Evolutionary conservation across 2,888 invertebrate genomes (phyloP).

Genomic region (Protophormia terraenovae): DNA sequence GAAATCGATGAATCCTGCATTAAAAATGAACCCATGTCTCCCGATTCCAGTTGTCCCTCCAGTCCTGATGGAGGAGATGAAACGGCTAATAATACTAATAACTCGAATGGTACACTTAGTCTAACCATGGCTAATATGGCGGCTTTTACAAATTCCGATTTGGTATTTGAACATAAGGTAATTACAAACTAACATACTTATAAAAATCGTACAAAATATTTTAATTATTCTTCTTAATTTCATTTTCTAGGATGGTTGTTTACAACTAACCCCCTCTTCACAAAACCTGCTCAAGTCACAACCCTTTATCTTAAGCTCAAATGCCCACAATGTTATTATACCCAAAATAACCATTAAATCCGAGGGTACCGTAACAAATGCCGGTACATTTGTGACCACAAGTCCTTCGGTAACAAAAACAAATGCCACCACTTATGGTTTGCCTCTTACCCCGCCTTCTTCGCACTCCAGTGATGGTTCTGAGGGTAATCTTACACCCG

Average conservation of each 20-base stretch:
- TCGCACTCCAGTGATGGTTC: slow-evolving; percentile 91
- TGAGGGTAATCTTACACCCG: slow-evolving; percentile 87
- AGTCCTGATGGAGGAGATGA: slow-evolving; percentile 82
- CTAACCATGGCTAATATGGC: slow-evolving; percentile 80
- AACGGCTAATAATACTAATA: slow-evolving; percentile 60
- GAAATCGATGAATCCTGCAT: slow-evolving; percentile 82
- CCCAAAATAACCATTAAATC: slow-evolving; percentile 89
- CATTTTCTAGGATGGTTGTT: slow-evolving; percentile 83
- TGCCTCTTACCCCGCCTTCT: slow-evolving; percentile 95
- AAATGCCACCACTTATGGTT: slow-evolving; percentile 78
- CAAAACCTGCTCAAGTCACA: slow-evolving; percentile 83
- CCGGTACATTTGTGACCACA: slow-evolving; percentile 47
- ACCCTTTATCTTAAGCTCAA: slow-evolving; percentile 76
- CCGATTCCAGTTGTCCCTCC: slow-evolving; percentile 87
- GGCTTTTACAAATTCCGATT: slow-evolving; percentile 83
- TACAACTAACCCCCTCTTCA: slow-evolving; percentile 83
- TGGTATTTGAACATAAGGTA: slow-evolving; percentile 86
- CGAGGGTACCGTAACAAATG: slow-evolving; percentile 77
- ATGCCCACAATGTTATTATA: slow-evolving; percentile 82
- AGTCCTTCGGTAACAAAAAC: slow-evolving; percentile 62
- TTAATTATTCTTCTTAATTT: slow-evolving; percentile 53
- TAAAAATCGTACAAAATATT: neutral
- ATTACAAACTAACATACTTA: slow-evolving; percentile 66
- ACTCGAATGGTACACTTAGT: slow-evolving; percentile 71
- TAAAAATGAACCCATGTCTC: slow-evolving; percentile 90